These are phyloP conservation scores for Odontophorus gujanensis DNA, from an alignment of 2,113 vertebrate species.

Conservation along the genomic window DNA sequence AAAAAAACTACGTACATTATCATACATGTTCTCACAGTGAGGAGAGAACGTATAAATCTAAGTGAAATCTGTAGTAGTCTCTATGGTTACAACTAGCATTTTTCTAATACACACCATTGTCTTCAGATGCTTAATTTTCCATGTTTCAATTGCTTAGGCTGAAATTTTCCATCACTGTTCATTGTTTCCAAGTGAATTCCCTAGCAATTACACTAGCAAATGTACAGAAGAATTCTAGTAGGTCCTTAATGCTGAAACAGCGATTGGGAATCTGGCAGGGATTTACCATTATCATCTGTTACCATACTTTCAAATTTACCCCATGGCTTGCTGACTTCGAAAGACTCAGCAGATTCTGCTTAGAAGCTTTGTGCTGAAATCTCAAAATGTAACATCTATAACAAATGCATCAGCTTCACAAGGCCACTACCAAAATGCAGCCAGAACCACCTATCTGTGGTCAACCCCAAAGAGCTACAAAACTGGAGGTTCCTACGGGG, in stretches of 20 bases:
- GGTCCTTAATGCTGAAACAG: conserved; percentile 34
- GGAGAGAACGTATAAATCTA: conserved; percentile 17
- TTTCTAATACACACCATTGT: conserved; percentile 68
- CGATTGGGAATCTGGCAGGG: not conserved
- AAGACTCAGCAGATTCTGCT: not conserved
- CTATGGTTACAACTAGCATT: conserved; percentile 67
- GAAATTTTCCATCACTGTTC: conserved; percentile 62
- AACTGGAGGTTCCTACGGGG: accelerated
- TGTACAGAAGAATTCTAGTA: conserved; percentile 33
- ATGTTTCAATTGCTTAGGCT: conserved; percentile 56
- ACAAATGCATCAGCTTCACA: not conserved
- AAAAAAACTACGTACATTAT: not conserved
- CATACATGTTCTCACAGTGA: not conserved
- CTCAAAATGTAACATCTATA: not conserved
- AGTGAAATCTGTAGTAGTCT: conserved; percentile 56
- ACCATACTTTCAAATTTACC: conserved; percentile 8
- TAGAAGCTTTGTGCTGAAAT: not conserved
- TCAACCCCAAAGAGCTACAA: not conserved
- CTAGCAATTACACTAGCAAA: conserved; percentile 57
- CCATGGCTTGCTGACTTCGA: not conserved
- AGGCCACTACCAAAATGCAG: accelerated
- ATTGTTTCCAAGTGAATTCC: conserved; percentile 68
- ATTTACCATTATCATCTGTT: not conserved
- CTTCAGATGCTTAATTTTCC: conserved; percentile 62
- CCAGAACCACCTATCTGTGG: not conserved